Base-by-base conservation (phyloP, 1,140 invertebrate genomes). In the Bactericera cockerelli region DNA sequence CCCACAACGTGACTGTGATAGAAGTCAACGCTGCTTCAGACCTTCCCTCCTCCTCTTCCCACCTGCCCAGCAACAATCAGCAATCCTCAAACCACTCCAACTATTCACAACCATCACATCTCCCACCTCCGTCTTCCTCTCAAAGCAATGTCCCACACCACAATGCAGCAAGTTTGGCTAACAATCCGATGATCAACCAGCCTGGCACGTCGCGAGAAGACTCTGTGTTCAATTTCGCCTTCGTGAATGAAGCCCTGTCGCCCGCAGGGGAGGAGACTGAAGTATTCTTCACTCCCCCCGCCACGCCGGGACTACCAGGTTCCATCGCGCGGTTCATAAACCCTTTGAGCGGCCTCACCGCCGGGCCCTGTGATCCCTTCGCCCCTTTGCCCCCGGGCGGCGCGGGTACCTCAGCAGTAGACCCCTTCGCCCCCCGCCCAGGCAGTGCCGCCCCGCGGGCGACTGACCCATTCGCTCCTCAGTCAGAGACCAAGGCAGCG, bases 1-100 rank as follows among this genome's bases (percentile, higher is more conserved):
- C 42, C 26, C 28, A 61, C 55, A 67, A 67, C 59, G 61, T 67
- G 1, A 67, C 66, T 42, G 65, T 67, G 36, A 67, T 67, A 28
- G 64, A 67, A 64, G 66, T 67, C 16, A 63, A 57, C 31, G n/a
- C n/a, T n/a, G 55, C 57, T 6, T 22, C 56, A 39, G 42, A 49
- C n/a, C 10, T 2, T 16, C 39, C 49, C 2, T n/a, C n/a, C n/a
- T n/a, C n/a, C n/a, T n/a, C n/a, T n/a, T n/a, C n/a, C n/a, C n/a
- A n/a, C n/a, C n/a, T n/a, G n/a, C n/a, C n/a, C n/a, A n/a, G n/a
- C n/a, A n/a, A n/a, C n/a, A n/a, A n/a, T n/a, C n/a, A n/a, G n/a
- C n/a, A n/a, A n/a, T n/a, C n/a, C n/a, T n/a, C n/a, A n/a, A n/a
- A n/a, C n/a, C n/a, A n/a, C n/a, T n/a, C n/a, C n/a, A n/a, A n/a